Conservation (phyloP, 1,140 invertebrate species). For the Vollenhovia emeryi region DNA sequence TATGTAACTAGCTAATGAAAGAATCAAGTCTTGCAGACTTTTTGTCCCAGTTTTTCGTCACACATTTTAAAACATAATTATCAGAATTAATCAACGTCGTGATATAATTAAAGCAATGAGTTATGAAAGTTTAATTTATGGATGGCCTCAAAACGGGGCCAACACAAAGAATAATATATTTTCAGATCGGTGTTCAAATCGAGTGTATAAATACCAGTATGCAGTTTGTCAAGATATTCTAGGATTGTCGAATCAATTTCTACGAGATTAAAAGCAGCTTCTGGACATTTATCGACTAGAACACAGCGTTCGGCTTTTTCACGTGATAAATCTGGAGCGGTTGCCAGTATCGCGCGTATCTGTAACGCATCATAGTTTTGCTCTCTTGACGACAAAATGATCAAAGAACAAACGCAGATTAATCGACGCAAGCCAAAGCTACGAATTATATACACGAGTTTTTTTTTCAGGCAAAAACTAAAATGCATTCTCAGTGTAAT, state of each 20-base stretch:
- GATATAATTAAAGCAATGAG: constrained; percentile 26
- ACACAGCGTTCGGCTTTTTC: neutral
- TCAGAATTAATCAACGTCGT: constrained; percentile 51
- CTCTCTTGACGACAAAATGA: constrained; percentile 25
- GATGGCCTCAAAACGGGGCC: neutral
- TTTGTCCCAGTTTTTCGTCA: constrained; percentile 13
- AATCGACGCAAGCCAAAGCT: neutral
- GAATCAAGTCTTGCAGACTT: neutral
- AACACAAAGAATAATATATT: neutral
- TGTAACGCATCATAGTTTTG: constrained; percentile 10
- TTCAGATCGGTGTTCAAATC: neutral
- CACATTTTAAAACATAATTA: constrained; percentile 40
- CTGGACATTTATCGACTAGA: neutral
- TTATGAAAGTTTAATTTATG: constrained; percentile 30
- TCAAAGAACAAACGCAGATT: constrained; percentile 40
- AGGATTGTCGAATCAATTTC: neutral
- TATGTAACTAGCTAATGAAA: constrained; percentile 43
- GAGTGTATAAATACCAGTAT: neutral
- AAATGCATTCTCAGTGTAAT: constrained; percentile 36
- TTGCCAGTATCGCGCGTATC: no score
- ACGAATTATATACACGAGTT: constrained; percentile 14
- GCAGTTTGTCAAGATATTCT: neutral
- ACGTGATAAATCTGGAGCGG: constrained; percentile 10
- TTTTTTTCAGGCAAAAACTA: constrained; percentile 39
- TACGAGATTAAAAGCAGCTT: neutral